Evolutionary conservation across 2,888 invertebrate species (phyloP).

Genomic region (Augiades crinisus): DNA sequence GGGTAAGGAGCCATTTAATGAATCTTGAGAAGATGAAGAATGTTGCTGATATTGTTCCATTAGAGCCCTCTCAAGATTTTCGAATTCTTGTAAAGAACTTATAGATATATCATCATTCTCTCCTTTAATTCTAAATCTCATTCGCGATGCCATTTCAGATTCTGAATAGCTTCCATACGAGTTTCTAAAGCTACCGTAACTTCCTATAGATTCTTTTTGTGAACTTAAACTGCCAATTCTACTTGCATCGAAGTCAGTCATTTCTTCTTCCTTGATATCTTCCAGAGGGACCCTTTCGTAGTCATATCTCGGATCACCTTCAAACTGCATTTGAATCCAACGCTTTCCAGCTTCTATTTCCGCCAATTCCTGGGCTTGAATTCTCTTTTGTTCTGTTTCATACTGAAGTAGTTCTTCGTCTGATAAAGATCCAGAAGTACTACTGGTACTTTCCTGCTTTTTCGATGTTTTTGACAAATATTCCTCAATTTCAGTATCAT

Average conservation of each 20-base stretch:
- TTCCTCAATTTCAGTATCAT: conserved; percentile 87
- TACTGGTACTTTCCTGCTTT: conserved; percentile 80
- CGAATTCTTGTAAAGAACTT: conserved; percentile 96
- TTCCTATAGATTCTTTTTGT: conserved; percentile 89
- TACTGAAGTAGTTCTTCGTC: conserved; percentile 83
- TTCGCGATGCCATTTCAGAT: conserved; percentile 91
- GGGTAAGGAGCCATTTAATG: conserved; percentile 91
- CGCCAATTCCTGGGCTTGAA: conserved; percentile 73
- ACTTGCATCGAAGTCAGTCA: conserved; percentile 91
- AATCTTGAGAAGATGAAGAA: conserved; percentile 92
- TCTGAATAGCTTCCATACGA: conserved; percentile 96
- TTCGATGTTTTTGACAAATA: conserved; percentile 86
- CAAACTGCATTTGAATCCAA: conserved; percentile 95
- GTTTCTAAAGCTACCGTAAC: conserved; percentile 91
- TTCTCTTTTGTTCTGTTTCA: conserved; percentile 84
- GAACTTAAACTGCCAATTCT: conserved; percentile 89
- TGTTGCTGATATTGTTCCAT: conserved; percentile 88
- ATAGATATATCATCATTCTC: conserved; percentile 96
- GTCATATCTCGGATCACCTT: conserved; percentile 88
- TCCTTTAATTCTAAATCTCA: conserved; percentile 90
- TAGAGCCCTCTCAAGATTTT: conserved; percentile 93
- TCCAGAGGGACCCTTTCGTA: conserved; percentile 92
- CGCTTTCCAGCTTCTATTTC: conserved; percentile 88
- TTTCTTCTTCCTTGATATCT: conserved; percentile 96
- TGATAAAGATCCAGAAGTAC: conserved; percentile 81